Conservation (phyloP, 2,888 invertebrate genomes). For the Blastobasis adustella region DNA sequence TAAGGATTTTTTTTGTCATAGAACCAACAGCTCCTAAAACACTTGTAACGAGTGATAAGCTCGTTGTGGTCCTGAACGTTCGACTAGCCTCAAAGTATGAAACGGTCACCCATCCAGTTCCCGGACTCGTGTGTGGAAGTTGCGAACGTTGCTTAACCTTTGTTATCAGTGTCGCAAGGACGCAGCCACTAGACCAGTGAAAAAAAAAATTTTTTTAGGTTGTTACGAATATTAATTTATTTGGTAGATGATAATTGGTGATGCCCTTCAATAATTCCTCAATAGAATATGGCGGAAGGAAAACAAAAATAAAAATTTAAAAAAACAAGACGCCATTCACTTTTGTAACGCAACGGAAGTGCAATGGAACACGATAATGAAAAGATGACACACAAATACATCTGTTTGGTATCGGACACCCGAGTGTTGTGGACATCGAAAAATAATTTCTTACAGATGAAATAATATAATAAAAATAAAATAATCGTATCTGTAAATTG, state of each 20-base stretch:
- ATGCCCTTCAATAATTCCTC: not conserved
- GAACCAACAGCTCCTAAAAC: no score
- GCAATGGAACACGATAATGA: slow-evolving; percentile 14
- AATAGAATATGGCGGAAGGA: not conserved
- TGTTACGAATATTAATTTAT: not conserved
- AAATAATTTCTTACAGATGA: no score
- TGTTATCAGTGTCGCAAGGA: no score
- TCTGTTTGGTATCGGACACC: slow-evolving; percentile 4
- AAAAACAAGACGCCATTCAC: not conserved
- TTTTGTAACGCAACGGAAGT: slow-evolving; percentile 10
- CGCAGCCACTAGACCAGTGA: not conserved
- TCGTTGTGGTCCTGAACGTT: no score
- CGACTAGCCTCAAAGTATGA: no score
- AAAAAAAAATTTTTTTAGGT: not conserved
- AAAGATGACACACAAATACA: slow-evolving; percentile 12
- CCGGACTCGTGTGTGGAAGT: no score
- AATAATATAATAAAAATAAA: no score
- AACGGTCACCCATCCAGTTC: no score
- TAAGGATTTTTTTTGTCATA: no score
- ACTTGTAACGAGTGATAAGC: no score
- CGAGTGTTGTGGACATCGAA: slow-evolving; percentile 6
- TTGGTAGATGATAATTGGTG: not conserved
- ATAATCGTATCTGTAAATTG: no score
- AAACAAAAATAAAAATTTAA: not conserved
- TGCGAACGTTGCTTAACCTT: no score